Evolutionary conservation across 35 echinoderm and acorn worm genomes (phyloP).

Genomic region (Lytechinus pictus): DNA sequence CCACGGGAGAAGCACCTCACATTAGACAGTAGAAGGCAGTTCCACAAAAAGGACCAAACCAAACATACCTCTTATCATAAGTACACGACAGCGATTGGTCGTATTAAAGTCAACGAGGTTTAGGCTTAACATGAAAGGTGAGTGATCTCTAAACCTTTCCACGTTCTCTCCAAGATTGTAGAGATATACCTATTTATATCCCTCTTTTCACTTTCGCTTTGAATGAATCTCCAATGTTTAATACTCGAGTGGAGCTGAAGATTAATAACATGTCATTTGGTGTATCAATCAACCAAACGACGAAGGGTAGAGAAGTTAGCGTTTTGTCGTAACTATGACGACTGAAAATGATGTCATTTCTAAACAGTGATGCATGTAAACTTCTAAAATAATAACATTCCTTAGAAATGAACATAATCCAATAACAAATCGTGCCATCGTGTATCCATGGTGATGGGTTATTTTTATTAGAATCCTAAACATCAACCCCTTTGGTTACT

Average conservation of each 20-base stretch:
- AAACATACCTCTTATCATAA: background rate
- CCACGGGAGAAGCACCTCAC: background rate
- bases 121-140: background rate
- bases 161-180: background rate
- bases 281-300: background rate
- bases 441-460: background rate
- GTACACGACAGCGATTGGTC: background rate
- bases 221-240: background rate
- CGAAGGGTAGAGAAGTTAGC: background rate
- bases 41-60: background rate
- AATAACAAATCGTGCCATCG: background rate
- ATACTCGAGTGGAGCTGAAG: background rate
- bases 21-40: background rate
- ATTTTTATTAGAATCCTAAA: too few species aligned
- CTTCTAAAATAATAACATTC: background rate
- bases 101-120: background rate
- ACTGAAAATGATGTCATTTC: background rate
- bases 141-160: background rate
- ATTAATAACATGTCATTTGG: background rate
- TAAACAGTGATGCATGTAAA: background rate
- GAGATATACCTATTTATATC: background rate
- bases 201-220: background rate
- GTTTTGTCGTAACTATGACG: background rate
- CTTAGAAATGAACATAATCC: background rate
- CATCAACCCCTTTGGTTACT: too few species aligned